Base-by-base conservation (phyloP, 2,113 vertebrate species). In the Reinhardtius hippoglossoides region DNA sequence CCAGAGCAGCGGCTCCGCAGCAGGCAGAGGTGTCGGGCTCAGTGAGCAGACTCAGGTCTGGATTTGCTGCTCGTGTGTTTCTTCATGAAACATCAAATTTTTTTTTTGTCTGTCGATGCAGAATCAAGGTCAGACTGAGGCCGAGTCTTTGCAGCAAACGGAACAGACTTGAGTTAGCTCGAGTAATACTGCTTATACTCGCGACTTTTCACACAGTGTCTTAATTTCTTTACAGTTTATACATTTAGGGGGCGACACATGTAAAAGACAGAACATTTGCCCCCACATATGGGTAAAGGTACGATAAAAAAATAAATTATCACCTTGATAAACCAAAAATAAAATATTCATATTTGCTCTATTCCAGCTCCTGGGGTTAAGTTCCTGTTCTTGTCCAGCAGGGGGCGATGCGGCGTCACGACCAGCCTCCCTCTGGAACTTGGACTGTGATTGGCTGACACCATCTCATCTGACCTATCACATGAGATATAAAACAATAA, bases 261-360 rank as follows among this genome's bases (percentile, higher is more conserved):
- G 58, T 79, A 67, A 82, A 82, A 80, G 80, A 91, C 72, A 84
- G 72, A 80, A 87, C 78, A 67, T 81, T 62, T 68, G 76, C 9
- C 76, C 80, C 66, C 24, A 72, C 70, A 74, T 18, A 20, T 62
- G 56, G 69, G 69, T 27, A 79, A 86, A 86, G 78, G 72, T 83
- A 82, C 82, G 48, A 87, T 91, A 90, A 88, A 91, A 91, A 92
- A 92, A 92, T 92, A 92, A 89, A 90, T 89, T 89, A 91, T 90
- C 78, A 87, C 88, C 82, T 90, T 27, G 16, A 85, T 84, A 87
- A 90, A 87, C 69, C 82, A 87, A 87, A 91, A 88, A 88, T 87
- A 91, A 84, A 91, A 89, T 84, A 85, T 82, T 81, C 54, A 78
- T 83, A 79, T 81, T 70, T 80, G 61, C 67, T 56, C 76, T 69